phyloP scores from a whole-genome alignment of 2,113 vertebrate species.

The Macaca nemestrina region DNA sequence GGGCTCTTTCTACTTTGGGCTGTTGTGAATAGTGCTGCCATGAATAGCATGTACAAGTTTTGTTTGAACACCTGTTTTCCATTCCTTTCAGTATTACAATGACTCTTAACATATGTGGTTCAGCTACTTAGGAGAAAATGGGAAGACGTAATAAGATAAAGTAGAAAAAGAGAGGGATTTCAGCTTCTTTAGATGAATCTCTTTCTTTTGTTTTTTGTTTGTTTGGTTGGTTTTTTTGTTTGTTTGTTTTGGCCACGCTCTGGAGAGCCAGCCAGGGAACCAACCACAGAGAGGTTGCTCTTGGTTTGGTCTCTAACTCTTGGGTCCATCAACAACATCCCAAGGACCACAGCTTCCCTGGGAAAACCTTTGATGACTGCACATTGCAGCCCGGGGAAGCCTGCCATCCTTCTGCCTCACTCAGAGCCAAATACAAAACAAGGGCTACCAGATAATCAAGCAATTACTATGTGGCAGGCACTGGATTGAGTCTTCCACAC shows the following conservation, averaged over 20 bases:
- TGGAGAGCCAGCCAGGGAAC: background rate
- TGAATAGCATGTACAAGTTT: background rate
- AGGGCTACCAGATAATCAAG: background rate
- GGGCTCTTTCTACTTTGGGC: background rate
- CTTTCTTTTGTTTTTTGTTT: no score
- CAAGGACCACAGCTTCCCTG: background rate
- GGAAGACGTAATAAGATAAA: background rate
- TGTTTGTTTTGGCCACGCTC: background rate
- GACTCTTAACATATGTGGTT: background rate
- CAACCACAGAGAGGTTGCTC: background rate
- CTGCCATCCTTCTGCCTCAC: background rate
- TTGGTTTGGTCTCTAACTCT: background rate
- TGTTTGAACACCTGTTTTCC: background rate
- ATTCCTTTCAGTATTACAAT: background rate
- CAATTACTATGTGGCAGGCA: rapidly evolving
- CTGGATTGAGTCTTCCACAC: background rate
- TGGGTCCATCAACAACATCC: no score
- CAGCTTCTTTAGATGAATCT: background rate
- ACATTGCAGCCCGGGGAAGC: background rate
- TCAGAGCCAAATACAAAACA: background rate
- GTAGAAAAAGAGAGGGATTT: background rate
- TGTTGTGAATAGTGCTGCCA: background rate
- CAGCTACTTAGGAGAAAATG: background rate
- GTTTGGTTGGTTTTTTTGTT: no score
- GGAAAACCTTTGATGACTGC: background rate